Percentiles rank a stretch among this genome's conserved stretches.
These are phyloP conservation scores for Acanthiza pusilla DNA, from an alignment of 2,797 vertebrate species.

Conservation along the genomic window DNA sequence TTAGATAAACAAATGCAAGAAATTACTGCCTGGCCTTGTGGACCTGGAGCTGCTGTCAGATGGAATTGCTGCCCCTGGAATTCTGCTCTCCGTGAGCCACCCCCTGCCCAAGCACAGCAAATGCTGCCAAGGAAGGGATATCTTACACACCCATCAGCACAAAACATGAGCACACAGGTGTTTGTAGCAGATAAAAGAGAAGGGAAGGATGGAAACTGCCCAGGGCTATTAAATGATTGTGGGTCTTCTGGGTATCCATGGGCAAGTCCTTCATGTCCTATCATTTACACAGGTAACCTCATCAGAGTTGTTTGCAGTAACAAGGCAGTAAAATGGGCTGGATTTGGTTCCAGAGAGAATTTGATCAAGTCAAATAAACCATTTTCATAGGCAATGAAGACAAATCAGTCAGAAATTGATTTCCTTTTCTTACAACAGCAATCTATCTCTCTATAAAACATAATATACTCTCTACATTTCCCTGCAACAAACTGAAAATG, in stretches of 20 bases:
- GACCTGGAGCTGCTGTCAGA: neutral
- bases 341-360: neutral
- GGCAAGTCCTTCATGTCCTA: neutral
- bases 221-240: neutral
- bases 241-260: neutral
- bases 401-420: neutral
- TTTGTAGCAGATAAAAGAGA: neutral
- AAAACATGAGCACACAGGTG: neutral
- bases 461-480: neutral
- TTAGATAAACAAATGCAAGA: fast-evolving
- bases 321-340: neutral
- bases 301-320: neutral
- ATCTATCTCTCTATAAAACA: neutral
- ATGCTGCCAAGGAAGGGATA: neutral
- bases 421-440: neutral
- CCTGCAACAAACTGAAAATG: neutral
- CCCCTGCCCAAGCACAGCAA: neutral
- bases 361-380: neutral
- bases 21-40: neutral
- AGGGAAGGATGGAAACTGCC: neutral
- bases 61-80: neutral
- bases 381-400: neutral
- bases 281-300: neutral
- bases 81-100: neutral
- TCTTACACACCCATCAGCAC: neutral